These are phyloP conservation scores for Caenorhabditis uteleia DNA, from an alignment of 2,888 invertebrate species.

Conservation along the genomic window DNA sequence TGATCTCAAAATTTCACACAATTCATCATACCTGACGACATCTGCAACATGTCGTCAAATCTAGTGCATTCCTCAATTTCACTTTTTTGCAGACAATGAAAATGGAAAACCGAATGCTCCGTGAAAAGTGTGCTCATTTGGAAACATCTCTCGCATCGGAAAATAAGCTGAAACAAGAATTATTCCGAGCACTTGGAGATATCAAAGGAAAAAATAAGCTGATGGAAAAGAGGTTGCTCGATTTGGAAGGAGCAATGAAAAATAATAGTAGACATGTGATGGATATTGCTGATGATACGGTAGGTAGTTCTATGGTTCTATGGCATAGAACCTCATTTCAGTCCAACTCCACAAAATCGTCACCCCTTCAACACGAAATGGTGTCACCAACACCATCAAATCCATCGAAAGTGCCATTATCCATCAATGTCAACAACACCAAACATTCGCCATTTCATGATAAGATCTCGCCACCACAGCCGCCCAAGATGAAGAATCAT, in stretches of 20 bases:
- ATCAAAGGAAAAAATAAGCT: constrained; percentile 37
- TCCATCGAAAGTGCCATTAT: constrained; percentile 32
- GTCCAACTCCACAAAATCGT: constrained; percentile 42
- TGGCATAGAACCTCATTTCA: constrained; percentile 2
- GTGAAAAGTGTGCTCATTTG: constrained; percentile 88
- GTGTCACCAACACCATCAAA: constrained; percentile 32
- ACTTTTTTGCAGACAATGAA: constrained; percentile 36
- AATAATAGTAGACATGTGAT: neutral
- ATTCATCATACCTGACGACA: no score
- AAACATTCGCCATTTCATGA: constrained; percentile 21
- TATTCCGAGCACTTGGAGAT: constrained; percentile 78
- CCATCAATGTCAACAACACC: constrained; percentile 24
- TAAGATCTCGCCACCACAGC: constrained; percentile 9
- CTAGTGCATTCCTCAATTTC: no score
- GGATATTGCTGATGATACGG: constrained; percentile 19
- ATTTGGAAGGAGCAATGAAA: constrained; percentile 18
- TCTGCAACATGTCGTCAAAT: no score
- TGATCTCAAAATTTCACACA: no score
- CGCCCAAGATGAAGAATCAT: neutral
- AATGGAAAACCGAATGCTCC: constrained; percentile 73
- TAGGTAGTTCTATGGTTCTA: neutral
- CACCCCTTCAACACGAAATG: constrained; percentile 36
- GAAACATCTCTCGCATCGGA: constrained; percentile 93
- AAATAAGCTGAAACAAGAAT: constrained; percentile 94
- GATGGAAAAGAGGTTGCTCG: constrained; percentile 22